Conservation (phyloP, 2,888 invertebrate species). For the Torymus auratus region DNA sequence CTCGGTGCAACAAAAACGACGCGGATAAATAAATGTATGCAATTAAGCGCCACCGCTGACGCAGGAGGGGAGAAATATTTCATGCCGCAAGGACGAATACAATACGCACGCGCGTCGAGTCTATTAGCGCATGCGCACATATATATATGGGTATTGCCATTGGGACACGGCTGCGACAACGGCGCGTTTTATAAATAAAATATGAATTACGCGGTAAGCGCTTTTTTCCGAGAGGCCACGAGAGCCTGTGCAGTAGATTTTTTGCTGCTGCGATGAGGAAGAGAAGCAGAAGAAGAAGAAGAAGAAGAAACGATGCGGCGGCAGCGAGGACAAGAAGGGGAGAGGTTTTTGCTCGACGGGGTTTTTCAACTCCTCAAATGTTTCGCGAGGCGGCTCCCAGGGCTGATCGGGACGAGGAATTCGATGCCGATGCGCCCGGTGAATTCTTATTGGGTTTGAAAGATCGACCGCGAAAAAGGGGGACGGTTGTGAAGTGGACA, state of each 20-base stretch:
- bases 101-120: constrained; percentile 11
- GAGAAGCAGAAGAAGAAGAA: no score
- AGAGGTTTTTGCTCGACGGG: no score
- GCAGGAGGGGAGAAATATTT: not conserved
- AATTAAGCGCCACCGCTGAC: constrained; percentile 42
- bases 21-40: constrained; percentile 58
- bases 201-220: constrained; percentile 47
- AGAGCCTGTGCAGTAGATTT: not conserved
- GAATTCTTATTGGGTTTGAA: no score
- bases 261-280: not conserved
- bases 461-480: no score
- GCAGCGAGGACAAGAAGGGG: no score
- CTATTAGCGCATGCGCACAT: constrained; percentile 14
- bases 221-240: not conserved
- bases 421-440: no score
- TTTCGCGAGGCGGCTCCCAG: no score
- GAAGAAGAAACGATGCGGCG: no score
- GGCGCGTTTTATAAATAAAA: constrained; percentile 48
- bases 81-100: not conserved
- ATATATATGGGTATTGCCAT: not conserved
- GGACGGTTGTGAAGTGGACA: no score
- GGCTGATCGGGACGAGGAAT: no score
- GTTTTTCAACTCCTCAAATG: no score
- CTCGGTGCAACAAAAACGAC: not conserved
- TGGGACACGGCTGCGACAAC: not conserved